phyloP scores from a whole-genome alignment of 2,113 vertebrate species.

The Rana temporaria region DNA sequence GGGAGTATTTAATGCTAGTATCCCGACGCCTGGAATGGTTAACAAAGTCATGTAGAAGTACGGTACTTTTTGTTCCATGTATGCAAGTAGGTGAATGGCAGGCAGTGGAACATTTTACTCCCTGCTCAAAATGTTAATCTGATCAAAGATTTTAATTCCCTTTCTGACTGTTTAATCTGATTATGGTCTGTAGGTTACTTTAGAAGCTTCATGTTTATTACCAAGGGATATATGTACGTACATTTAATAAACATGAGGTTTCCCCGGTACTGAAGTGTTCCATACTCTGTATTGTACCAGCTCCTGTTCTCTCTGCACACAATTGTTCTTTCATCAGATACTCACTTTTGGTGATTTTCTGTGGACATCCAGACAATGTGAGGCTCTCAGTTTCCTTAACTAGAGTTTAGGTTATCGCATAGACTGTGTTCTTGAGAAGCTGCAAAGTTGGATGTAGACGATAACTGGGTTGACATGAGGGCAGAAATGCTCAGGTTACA shows the following conservation, averaged over 20 bases:
- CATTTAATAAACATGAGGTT: neutral
- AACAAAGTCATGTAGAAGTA: constrained; percentile 1
- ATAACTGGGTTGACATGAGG: neutral
- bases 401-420: neutral
- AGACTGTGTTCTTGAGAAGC: neutral
- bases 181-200: constrained; percentile 9
- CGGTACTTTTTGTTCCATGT: neutral
- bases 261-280: neutral
- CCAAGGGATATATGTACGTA: neutral
- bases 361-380: neutral
- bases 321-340: neutral
- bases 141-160: constrained; percentile 50
- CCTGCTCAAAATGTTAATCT: constrained; percentile 40
- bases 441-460: neutral
- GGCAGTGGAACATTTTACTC: constrained; percentile 44
- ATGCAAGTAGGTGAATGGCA: constrained; percentile 7
- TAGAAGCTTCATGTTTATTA: neutral
- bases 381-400: neutral
- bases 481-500: neutral
- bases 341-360: neutral
- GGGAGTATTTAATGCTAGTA: too few relatives aligned
- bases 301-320: neutral
- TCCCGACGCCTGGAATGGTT: neutral
- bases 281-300: neutral
- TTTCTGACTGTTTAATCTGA: constrained; percentile 46